Conservation (phyloP, 2,797 vertebrate genomes). For the Lagodon rhomboides region DNA sequence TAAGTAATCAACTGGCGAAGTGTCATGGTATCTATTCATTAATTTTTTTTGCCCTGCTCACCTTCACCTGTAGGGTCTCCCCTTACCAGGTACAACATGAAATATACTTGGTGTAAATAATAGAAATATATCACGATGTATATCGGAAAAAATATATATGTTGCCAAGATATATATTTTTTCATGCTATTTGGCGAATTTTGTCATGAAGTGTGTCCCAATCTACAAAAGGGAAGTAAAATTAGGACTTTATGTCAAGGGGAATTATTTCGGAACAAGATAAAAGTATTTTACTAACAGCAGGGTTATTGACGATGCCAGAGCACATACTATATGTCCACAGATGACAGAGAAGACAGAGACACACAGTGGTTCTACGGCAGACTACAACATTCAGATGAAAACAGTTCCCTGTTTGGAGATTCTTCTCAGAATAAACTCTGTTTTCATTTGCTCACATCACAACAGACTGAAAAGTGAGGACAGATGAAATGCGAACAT, state of each 20-base stretch:
- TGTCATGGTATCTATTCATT: no score
- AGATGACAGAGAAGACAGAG: constrained; percentile 19
- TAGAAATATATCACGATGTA: neutral
- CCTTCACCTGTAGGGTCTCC: no score
- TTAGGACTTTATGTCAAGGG: neutral
- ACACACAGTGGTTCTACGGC: constrained; percentile 31
- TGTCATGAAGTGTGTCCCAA: neutral
- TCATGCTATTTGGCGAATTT: neutral
- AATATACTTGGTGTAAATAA: neutral
- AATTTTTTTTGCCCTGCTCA: no score
- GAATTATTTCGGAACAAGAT: neutral
- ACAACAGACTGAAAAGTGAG: constrained; percentile 47
- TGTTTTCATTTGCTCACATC: constrained; percentile 57
- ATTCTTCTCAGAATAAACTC: constrained; percentile 29
- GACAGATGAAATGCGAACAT: constrained; percentile 71
- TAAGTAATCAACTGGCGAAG: no score
- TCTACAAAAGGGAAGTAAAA: no score
- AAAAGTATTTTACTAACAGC: neutral
- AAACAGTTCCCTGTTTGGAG: constrained; percentile 41
- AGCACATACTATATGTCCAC: constrained; percentile 23
- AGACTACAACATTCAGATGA: constrained; percentile 32
- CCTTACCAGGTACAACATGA: neutral
- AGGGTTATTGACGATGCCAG: neutral
- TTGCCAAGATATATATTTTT: neutral
- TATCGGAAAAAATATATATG: neutral